phyloP scores from a whole-genome alignment of 1,140 invertebrate genomes.

The Rhyzopertha dominica region DNA sequence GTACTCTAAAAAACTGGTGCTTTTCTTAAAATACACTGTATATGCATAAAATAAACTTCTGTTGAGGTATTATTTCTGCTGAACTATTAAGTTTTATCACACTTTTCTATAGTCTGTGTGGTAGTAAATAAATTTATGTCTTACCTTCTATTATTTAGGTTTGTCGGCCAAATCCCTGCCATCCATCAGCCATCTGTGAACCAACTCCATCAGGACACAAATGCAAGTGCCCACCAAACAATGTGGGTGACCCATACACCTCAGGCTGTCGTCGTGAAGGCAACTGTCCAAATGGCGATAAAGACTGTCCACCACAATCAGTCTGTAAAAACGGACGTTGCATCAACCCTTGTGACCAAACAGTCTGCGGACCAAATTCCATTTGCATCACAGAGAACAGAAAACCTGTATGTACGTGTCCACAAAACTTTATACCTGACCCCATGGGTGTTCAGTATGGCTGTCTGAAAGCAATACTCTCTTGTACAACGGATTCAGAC shows the following conservation, averaged over 20 bases:
- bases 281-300: slow-evolving; percentile 62
- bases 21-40: no score
- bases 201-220: slow-evolving; percentile 56
- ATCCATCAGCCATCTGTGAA: slow-evolving; percentile 72
- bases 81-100: no score
- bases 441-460: slow-evolving; percentile 58
- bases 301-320: slow-evolving; percentile 68
- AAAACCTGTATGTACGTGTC: slow-evolving; percentile 70
- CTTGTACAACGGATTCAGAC: slow-evolving; percentile 67
- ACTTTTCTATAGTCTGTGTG: no score
- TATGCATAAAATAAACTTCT: no score
- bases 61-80: no score
- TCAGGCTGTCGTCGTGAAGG: slow-evolving; percentile 72
- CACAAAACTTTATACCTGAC: slow-evolving; percentile 61
- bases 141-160: no score
- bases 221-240: slow-evolving; percentile 71
- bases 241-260: slow-evolving; percentile 69
- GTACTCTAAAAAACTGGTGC: no score
- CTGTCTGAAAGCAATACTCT: slow-evolving; percentile 63
- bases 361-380: slow-evolving; percentile 68
- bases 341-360: slow-evolving; percentile 68
- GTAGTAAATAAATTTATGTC: no score
- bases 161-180: slow-evolving; percentile 80
- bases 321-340: slow-evolving; percentile 68
- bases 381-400: slow-evolving; percentile 70